Conservation (phyloP, 1,140 invertebrate genomes). For the Scaptomyza hsui region DNA sequence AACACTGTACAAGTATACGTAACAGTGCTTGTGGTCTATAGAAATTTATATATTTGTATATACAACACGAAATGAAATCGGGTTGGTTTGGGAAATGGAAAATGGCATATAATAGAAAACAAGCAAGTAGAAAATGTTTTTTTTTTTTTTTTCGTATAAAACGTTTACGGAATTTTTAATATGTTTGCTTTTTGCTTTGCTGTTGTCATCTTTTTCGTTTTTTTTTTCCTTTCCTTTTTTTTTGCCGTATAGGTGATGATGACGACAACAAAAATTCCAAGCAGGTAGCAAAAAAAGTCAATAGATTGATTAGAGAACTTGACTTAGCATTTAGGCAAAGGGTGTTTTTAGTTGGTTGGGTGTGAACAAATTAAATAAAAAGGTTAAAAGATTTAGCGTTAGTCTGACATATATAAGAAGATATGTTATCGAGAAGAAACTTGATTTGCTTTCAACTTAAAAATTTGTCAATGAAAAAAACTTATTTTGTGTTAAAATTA, state of each 20-base stretch:
- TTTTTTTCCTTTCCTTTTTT: constrained; percentile 8
- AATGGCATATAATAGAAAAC: neutral
- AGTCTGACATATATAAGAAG: no score
- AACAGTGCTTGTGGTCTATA: neutral
- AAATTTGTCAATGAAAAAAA: no score
- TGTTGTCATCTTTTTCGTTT: constrained; percentile 12
- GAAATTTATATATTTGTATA: neutral
- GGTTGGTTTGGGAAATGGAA: constrained; percentile 8
- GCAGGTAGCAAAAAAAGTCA: constrained; percentile 38
- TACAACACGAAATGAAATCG: neutral
- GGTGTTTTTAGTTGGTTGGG: neutral
- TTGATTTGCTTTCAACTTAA: no score
- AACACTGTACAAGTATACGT: neutral
- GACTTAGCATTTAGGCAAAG: constrained; percentile 5
- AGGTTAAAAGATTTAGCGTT: neutral
- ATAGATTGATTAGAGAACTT: constrained; percentile 48
- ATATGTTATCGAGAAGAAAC: no score
- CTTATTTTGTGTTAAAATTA: no score
- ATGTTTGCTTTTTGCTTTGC: constrained; percentile 40
- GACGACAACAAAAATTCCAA: constrained; percentile 13
- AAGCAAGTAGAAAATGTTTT: constrained; percentile 18
- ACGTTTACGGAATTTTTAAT: constrained; percentile 69
- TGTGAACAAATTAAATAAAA: neutral
- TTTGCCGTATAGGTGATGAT: neutral
- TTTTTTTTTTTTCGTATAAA: constrained; percentile 26